A percentile compares a stretch with the other conserved stretches of the same genome.
Conservation (phyloP, 2,797 vertebrate genomes). For the Halcyon chelicuti region DNA sequence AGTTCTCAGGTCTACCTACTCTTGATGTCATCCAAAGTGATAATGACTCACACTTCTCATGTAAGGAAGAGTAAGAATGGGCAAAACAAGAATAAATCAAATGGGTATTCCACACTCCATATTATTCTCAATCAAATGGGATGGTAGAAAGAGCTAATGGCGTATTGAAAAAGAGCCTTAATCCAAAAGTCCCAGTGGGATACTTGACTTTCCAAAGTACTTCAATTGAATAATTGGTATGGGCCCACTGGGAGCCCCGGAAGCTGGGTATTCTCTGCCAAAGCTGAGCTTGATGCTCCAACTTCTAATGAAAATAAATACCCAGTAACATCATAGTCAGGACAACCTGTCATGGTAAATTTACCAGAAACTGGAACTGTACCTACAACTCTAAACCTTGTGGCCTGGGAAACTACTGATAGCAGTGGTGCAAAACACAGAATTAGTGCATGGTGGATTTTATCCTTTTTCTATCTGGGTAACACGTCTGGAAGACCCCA, state of each 20-base stretch:
- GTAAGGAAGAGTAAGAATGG: not conserved
- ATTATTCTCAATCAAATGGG: not conserved
- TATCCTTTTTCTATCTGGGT: not conserved
- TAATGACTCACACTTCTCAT: not conserved
- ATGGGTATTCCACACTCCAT: not conserved
- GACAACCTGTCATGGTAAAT: not conserved
- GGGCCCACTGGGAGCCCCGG: not conserved
- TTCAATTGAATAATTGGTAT: not conserved
- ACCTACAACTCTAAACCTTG: not conserved
- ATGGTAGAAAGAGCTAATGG: not conserved
- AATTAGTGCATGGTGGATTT: not conserved
- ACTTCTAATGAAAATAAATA: not conserved
- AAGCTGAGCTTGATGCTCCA: not conserved
- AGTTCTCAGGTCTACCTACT: not conserved
- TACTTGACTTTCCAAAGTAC: not conserved
- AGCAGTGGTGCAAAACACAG: not conserved
- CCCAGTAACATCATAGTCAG: not conserved
- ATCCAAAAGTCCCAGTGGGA: not conserved
- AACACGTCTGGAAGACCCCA: not conserved
- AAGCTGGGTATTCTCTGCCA: not conserved
- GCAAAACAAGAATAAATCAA: not conserved
- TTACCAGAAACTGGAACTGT: not conserved
- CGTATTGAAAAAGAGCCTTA: not conserved
- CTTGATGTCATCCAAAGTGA: not conserved
- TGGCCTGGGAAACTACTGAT: not conserved